Evolutionary conservation across 2,888 invertebrate species (phyloP).

Genomic region (Euplexia lucipara): DNA sequence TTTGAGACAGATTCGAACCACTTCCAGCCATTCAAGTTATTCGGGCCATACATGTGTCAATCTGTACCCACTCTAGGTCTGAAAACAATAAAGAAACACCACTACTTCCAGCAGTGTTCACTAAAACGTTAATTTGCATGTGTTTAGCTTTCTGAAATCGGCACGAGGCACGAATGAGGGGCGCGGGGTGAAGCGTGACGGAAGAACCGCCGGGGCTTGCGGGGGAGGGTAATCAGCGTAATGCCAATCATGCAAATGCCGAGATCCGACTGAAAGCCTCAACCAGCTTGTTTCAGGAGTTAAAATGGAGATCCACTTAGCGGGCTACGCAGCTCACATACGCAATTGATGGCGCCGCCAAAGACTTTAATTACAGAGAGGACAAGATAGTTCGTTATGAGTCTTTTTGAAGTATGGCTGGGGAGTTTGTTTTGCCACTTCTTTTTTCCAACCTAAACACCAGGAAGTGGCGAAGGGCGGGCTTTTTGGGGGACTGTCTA

Average conservation of each 20-base stretch:
- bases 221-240: conserved; percentile 87
- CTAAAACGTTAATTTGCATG: conserved; percentile 85
- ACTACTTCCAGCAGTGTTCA: conserved; percentile 14
- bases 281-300: conserved; percentile 91
- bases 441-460: too few relatives aligned
- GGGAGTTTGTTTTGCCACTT: too few relatives aligned
- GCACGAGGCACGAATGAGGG: conserved; percentile 61
- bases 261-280: conserved; percentile 91
- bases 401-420: too few relatives aligned
- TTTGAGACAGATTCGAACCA: background rate
- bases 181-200: conserved; percentile 66
- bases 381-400: conserved; percentile 10
- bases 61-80: background rate
- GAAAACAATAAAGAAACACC: conserved; percentile 5
- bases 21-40: background rate
- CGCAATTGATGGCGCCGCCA: conserved; percentile 85
- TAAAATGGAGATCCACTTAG: conserved; percentile 91
- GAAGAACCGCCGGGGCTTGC: conserved; percentile 52
- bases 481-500: too few relatives aligned
- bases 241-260: conserved; percentile 91
- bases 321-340: conserved; percentile 89
- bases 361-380: conserved; percentile 67
- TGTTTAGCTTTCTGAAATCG: conserved; percentile 80
- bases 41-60: background rate
- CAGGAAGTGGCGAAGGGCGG: too few relatives aligned